These are phyloP conservation scores for Drosophila mayri DNA, from an alignment of 1,140 invertebrate genomes.

Conservation along the genomic window DNA sequence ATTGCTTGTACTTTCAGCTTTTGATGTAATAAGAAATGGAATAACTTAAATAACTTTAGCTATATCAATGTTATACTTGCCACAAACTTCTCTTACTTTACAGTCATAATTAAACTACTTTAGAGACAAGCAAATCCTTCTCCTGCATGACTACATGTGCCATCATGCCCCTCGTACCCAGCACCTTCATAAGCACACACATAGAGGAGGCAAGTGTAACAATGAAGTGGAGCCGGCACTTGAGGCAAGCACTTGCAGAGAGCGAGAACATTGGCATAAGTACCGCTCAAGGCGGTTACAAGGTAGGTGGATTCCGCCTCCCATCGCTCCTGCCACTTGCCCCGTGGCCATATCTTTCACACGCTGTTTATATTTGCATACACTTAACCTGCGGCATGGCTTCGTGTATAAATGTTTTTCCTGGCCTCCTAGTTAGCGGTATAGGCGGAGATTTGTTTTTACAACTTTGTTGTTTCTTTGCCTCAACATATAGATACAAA, in stretches of 20 bases:
- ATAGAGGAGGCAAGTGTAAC: conserved; percentile 58
- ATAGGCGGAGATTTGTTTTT: conserved; percentile 69
- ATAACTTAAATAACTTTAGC: no score
- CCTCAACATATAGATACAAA: not conserved
- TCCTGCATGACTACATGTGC: not conserved
- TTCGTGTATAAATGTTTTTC: conserved; percentile 57
- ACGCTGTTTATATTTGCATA: conserved; percentile 81
- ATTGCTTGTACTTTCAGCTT: not conserved
- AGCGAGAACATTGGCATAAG: conserved; percentile 72
- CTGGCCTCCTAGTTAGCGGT: conserved; percentile 35
- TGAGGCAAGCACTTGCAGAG: conserved; percentile 46
- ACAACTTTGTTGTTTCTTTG: conserved; percentile 64
- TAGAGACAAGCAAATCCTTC: not conserved
- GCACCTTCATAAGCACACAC: conserved; percentile 4
- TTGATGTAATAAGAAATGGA: not conserved
- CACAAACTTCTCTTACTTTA: not conserved
- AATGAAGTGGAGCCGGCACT: conserved; percentile 69
- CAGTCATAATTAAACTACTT: not conserved
- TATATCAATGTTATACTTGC: no score
- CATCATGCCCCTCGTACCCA: conserved; percentile 23
- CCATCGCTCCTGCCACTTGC: not conserved
- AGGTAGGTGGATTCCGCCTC: conserved; percentile 22
- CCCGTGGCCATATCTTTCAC: conserved; percentile 56
- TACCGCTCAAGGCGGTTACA: conserved; percentile 66
- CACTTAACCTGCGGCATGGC: conserved; percentile 73